A percentile compares a stretch with the other conserved stretches of the same genome.
Conservation (phyloP, 2,113 vertebrate genomes). For the Benitochromis conjunctus region DNA sequence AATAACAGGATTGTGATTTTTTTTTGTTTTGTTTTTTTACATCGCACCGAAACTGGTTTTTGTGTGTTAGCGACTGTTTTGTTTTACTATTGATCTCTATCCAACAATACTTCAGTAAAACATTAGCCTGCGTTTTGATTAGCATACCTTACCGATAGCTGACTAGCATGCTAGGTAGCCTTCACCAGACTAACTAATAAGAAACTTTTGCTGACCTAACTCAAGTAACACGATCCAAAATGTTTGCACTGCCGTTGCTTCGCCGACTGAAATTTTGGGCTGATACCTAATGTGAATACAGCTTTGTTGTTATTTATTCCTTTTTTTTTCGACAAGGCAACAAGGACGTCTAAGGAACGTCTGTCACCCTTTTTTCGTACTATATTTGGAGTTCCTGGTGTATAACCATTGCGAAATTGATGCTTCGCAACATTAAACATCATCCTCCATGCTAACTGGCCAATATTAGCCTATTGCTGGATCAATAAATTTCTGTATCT, state of each 20-base stretch:
- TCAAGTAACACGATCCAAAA: not conserved
- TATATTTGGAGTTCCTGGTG: not conserved
- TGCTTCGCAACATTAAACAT: not conserved
- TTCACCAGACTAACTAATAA: not conserved
- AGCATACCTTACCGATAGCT: not conserved
- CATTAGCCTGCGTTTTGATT: not conserved
- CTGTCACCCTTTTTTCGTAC: not conserved
- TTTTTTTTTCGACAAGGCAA: not conserved
- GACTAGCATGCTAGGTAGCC: not conserved
- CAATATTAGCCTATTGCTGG: not conserved
- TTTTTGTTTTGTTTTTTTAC: not conserved
- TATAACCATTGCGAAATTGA: not conserved
- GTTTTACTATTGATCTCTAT: not conserved
- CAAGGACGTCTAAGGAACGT: not conserved
- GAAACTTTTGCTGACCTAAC: not conserved
- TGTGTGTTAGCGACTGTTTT: not conserved
- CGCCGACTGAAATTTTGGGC: not conserved
- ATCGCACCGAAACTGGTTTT: not conserved
- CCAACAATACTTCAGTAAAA: not conserved
- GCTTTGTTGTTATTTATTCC: not conserved
- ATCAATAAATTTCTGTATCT: not conserved
- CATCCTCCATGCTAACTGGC: not conserved
- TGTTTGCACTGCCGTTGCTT: not conserved
- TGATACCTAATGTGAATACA: not conserved
- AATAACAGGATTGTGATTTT: not conserved